Conservation (phyloP, 64 coral and sea anemone species). For the Stichodactyla mertensii region DNA sequence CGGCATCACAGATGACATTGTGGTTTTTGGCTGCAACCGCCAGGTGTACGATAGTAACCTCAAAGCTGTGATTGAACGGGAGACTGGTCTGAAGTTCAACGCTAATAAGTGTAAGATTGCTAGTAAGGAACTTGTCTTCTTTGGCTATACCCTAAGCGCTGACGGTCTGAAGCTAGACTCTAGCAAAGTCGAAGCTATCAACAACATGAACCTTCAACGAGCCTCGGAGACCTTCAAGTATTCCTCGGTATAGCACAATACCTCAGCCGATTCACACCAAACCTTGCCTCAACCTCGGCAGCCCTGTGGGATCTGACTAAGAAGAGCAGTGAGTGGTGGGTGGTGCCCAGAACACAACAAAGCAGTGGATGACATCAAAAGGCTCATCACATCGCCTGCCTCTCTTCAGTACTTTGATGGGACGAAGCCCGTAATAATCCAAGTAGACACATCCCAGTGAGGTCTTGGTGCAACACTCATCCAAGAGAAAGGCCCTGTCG, state of each 20-base stretch:
- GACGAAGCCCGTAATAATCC: conserved; percentile 46
- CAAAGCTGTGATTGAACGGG: conserved; percentile 34
- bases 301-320: conserved; percentile 49
- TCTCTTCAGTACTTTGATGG: conserved; percentile 51
- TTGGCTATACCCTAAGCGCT: conserved; percentile 47
- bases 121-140: conserved; percentile 35
- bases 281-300: conserved; percentile 40
- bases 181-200: conserved; percentile 52
- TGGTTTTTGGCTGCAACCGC: conserved; percentile 6
- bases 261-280: conserved; percentile 43
- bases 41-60: conserved; percentile 35
- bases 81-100: conserved; percentile 35
- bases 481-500: conserved; percentile 40
- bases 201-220: conserved; percentile 54
- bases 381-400: conserved; percentile 29
- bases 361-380: conserved; percentile 49
- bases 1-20: conserved; percentile 34
- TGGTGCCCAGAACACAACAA: conserved; percentile 43
- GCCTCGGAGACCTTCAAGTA: conserved; percentile 49
- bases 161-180: conserved; percentile 40
- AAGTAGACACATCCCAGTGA: conserved; percentile 50
- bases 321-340: conserved; percentile 37
- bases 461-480: conserved; percentile 37
- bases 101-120: conserved; percentile 42
- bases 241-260: conserved; percentile 65